Evolutionary conservation across 1,140 invertebrate species (phyloP), one percentile per base, ranked within the genome.

Genomic region (Drosophila pectinifera): DNA sequence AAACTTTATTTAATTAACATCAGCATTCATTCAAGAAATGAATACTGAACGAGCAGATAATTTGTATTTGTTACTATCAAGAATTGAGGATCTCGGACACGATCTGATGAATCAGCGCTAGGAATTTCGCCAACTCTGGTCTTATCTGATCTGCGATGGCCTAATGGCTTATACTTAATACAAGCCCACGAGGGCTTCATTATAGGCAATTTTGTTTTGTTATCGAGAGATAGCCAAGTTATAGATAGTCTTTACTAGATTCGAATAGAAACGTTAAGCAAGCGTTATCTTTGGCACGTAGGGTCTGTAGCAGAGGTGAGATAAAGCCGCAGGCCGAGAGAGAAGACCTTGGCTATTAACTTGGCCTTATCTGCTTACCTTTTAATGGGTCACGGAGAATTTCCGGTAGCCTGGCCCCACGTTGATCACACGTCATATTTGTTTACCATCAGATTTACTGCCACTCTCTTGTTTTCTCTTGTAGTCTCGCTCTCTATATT

Each of bases 261-360:
- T 84, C 80, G 75, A 43, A 20, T 68, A n/a, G 45, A 53, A 58
- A 54, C 28, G 45, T 28, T 54, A 54, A 24, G 31, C 34, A 53
- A 38, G 41, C 69, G 41, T 45, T 85, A 84, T 85, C 80, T 69
- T n/a, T 6, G 64, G 48, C 79, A 75, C 61, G 68, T 68, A 79
- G 58, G 53, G 34, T 63, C 39, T 54, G 10, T 36, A 18, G 31
- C 34, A 65, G 16, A 31, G 18, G 34, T 28, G 42, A 64, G 63
- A 65, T 36, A 64, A 22, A 26, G 41, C 61, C 13, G 11, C 31
- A 64, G 16, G 39, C 10, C 5, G 28, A 24, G 16, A n/a, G 31
- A 13, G 58, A 73, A 69, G 58, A 75, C 73, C 73, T 75, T 64
- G 42, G 31, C 53, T 57, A 56, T 53, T 75, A 64, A 55, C 42